Percentiles rank a stretch among this genome's conserved stretches.
Evolutionary conservation across 2,113 vertebrate species (phyloP).

Genomic region (Trachemys scripta): DNA sequence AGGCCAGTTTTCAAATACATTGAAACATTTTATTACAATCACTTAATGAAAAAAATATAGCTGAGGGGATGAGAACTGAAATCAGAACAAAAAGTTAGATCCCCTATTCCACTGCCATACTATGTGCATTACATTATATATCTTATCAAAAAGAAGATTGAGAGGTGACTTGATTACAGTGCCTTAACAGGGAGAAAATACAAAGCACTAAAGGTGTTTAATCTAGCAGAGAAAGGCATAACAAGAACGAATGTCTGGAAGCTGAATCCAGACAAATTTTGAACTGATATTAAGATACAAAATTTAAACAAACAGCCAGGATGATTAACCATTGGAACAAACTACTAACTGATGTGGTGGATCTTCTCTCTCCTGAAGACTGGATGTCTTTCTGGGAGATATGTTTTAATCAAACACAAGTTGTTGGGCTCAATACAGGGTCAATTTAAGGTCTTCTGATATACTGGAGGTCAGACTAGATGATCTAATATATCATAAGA

Average conservation of each 20-base stretch:
- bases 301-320: background rate
- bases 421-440: background rate
- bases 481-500: too few relatives aligned
- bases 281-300: fast-evolving
- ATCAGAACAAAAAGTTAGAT: background rate
- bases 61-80: background rate
- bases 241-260: background rate
- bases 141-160: background rate
- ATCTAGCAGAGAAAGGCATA: background rate
- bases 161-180: background rate
- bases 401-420: background rate
- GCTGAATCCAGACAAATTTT: background rate
- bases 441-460: background rate
- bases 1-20: background rate
- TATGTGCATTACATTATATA: too few relatives aligned
- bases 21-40: background rate
- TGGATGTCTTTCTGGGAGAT: background rate
- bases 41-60: background rate
- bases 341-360: too few relatives aligned
- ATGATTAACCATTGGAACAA: too few relatives aligned
- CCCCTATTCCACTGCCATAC: background rate
- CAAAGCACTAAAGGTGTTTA: background rate
- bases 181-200: background rate
- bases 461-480: background rate
- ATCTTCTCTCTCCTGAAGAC: background rate